These are phyloP conservation scores for Apamea anceps DNA, from an alignment of 2,888 invertebrate species.

Conservation along the genomic window DNA sequence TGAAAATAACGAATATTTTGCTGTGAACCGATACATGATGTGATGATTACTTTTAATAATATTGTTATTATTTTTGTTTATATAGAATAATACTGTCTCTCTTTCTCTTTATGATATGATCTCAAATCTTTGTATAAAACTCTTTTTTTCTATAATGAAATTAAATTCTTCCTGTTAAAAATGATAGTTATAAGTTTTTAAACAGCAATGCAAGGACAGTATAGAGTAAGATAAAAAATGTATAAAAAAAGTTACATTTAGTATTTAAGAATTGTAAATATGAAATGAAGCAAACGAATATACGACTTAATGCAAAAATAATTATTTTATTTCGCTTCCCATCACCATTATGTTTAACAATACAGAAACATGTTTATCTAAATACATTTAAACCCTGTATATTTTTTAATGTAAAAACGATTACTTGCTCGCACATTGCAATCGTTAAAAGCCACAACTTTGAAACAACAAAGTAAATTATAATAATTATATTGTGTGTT, in stretches of 20 bases:
- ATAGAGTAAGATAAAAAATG: slow-evolving; percentile 78
- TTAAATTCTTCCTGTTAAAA: slow-evolving; percentile 68
- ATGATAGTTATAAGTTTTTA: slow-evolving; percentile 72
- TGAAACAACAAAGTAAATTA: too few relatives aligned
- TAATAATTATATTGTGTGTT: too few relatives aligned
- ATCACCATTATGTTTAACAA: not conserved
- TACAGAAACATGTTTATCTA: too few relatives aligned
- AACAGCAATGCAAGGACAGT: slow-evolving; percentile 84
- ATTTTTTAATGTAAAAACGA: too few relatives aligned
- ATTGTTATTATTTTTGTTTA: slow-evolving; percentile 66
- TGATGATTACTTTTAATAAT: slow-evolving; percentile 66
- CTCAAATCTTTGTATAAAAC: slow-evolving; percentile 75
- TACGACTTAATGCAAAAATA: slow-evolving; percentile 77
- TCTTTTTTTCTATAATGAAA: slow-evolving; percentile 68
- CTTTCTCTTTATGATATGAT: slow-evolving; percentile 70
- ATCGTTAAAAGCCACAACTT: too few relatives aligned
- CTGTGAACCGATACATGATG: slow-evolving; percentile 74
- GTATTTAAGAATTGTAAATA: slow-evolving; percentile 85
- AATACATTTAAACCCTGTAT: too few relatives aligned
- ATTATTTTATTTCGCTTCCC: slow-evolving; percentile 13
- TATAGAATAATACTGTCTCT: slow-evolving; percentile 65
- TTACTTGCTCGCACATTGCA: too few relatives aligned
- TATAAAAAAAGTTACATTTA: slow-evolving; percentile 79
- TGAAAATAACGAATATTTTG: slow-evolving; percentile 67
- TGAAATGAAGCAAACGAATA: slow-evolving; percentile 81